Percentiles rank a stretch among this genome's conserved stretches.
phyloP scores from a whole-genome alignment of 2,113 vertebrate genomes.

The Oceanites oceanicus region DNA sequence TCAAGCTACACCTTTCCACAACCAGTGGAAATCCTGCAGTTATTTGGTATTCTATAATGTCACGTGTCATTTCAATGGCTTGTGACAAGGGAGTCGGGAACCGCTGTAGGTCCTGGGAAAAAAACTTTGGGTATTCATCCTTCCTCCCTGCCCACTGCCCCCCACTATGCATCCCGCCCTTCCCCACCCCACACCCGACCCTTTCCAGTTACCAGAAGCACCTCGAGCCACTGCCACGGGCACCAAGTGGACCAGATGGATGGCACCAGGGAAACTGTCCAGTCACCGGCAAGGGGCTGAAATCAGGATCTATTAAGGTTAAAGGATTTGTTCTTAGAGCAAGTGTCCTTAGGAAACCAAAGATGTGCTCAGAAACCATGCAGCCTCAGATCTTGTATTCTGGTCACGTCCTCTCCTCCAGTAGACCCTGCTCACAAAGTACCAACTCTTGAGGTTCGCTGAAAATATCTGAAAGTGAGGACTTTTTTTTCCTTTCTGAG shows the following conservation, averaged over 20 bases:
- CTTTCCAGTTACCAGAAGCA: not conserved
- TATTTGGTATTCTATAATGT: not conserved
- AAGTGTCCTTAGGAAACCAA: not conserved
- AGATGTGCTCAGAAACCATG: not conserved
- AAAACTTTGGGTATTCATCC: not conserved
- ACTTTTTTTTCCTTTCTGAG: not conserved
- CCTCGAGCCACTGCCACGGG: not conserved
- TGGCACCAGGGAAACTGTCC: not conserved
- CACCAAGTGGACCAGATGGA: not conserved
- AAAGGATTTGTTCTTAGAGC: not conserved
- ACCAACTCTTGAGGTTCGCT: not conserved
- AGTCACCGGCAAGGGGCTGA: not conserved
- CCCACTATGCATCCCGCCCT: not conserved
- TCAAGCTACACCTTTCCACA: not conserved
- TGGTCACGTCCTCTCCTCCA: not conserved
- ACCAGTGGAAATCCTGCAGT: not conserved
- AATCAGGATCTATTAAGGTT: not conserved
- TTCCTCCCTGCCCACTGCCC: not conserved
- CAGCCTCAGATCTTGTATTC: not conserved
- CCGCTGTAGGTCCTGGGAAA: not conserved
- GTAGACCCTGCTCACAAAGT: not conserved
- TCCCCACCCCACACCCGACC: too few relatives aligned
- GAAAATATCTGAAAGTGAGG: not conserved
- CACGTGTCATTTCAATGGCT: not conserved
- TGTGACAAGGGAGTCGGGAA: not conserved